Base-by-base conservation (phyloP, 2,113 vertebrate species). In the Psittacula cyanocephala region DNA sequence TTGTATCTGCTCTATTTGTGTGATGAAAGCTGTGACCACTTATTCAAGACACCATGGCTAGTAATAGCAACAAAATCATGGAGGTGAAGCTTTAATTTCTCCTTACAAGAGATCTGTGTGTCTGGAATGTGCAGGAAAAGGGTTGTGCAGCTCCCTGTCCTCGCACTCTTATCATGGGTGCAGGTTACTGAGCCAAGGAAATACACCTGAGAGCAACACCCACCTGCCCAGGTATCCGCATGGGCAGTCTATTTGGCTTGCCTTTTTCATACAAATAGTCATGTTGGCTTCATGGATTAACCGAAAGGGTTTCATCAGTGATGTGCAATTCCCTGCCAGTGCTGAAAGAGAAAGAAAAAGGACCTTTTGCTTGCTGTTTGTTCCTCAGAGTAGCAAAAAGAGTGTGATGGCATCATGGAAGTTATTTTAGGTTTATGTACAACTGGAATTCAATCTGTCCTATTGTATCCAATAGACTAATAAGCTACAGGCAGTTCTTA, bases 111-210 rank as follows among this genome's bases (percentile, higher is more conserved):
- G 23, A n/a, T 9, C 2, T 1, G 1, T 17, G n/a, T 53, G 39
- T 18, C 39, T 0, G 1, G n/a, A 53, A 41, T 31, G 19, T n/a
- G 18, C 1, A 1, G 47, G 29, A 72, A 52, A 41, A 35, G 0
- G 0, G 8, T 6, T 11, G 17, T 2, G 0, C 37, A 37, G 65
- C 29, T 49, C 50, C 33, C 41, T 19, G 31, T 35, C 22, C 33
- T 11, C 13, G 17, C 11, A 55, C 57, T 60, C 17, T 25, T 24
- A 13, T 6, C 18, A 22, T 11, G 5, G 27, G 37, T 24, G 35
- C 19, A 23, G 28, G 41, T 20, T 78, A 27, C 35, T 33, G 44
- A 79, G 23, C 14, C 35, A 68, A 68, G 52, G 27, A 57, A 74
- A 78, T 8, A 4, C 14, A 7, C 24, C 29, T 0, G 19, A 59